Percentiles rank a stretch among this genome's conserved stretches.
Conservation (phyloP, 2,113 vertebrate species). For the Corythoichthys haematopterus region DNA sequence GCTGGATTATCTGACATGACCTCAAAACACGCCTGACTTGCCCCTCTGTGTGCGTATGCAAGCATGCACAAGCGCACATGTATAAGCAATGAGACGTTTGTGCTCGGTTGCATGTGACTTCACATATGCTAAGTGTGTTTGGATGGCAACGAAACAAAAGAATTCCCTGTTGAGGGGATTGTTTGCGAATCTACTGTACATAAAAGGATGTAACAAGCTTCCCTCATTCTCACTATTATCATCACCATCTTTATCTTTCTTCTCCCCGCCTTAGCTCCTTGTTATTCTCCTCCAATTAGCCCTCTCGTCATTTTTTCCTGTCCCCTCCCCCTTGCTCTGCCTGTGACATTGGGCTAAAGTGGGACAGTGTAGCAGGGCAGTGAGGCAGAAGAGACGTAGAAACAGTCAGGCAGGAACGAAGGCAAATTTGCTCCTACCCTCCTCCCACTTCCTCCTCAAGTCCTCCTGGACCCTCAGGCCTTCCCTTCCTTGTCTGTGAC, state of each 20-base stretch:
- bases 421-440: constrained; percentile 39
- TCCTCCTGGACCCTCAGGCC: constrained; percentile 54
- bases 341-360: constrained; percentile 71
- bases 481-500: constrained; percentile 42
- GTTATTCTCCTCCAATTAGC: constrained; percentile 10
- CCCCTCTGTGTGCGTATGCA: constrained; percentile 10
- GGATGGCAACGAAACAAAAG: constrained; percentile 40
- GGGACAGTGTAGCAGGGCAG: constrained; percentile 67
- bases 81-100: constrained; percentile 32
- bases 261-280: constrained; percentile 11
- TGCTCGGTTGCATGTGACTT: constrained; percentile 50
- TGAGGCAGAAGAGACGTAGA: constrained; percentile 69
- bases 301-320: constrained; percentile 4
- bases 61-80: constrained; percentile 15
- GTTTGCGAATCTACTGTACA: not conserved
- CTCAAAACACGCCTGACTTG: constrained; percentile 34
- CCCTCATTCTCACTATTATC: constrained; percentile 15
- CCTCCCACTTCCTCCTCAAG: constrained; percentile 18
- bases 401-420: constrained; percentile 53
- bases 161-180: constrained; percentile 27
- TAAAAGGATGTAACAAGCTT: constrained; percentile 19
- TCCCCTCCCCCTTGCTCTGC: constrained; percentile 59
- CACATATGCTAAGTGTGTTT: constrained; percentile 50
- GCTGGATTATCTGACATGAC: constrained; percentile 39
- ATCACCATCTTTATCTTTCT: constrained; percentile 16